phyloP scores from a whole-genome alignment of 2,797 vertebrate species.

The Danio jaintianensis region DNA sequence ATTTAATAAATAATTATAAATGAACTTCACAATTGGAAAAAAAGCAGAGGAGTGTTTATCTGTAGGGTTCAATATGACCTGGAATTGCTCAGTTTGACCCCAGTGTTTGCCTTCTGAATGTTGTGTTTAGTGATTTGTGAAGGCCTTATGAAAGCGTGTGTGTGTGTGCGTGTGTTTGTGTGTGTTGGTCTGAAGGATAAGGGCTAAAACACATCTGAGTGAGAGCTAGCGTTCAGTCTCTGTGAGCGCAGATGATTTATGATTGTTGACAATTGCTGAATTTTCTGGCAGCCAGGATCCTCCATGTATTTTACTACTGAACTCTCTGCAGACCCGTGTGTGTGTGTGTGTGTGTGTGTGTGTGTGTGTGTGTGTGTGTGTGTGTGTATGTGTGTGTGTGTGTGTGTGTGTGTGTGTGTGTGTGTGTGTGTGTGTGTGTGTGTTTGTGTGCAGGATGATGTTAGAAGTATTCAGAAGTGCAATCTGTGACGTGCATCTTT shows the following conservation, averaged over 20 bases:
- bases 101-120: neutral
- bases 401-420: conserved; percentile 46
- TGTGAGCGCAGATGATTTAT: conserved; percentile 46
- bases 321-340: conserved; percentile 63
- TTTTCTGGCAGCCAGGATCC: conserved; percentile 65
- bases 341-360: conserved; percentile 29
- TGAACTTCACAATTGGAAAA: neutral
- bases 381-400: conserved; percentile 46
- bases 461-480: conserved; percentile 57
- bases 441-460: conserved; percentile 21
- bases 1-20: neutral
- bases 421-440: conserved; percentile 46
- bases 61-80: neutral
- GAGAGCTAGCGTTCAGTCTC: conserved; percentile 22
- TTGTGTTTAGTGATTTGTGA: conserved; percentile 12
- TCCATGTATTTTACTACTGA: conserved; percentile 77
- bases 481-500: conserved; percentile 46
- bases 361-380: conserved; percentile 46
- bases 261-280: conserved; percentile 58
- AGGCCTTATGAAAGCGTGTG: conserved; percentile 40
- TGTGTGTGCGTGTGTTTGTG: neutral
- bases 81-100: neutral
- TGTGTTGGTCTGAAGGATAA: conserved; percentile 53
- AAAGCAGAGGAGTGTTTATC: neutral
- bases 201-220: conserved; percentile 17